Evolutionary conservation across 2,888 invertebrate species (phyloP).

Genomic region (Ethmia dodecea): DNA sequence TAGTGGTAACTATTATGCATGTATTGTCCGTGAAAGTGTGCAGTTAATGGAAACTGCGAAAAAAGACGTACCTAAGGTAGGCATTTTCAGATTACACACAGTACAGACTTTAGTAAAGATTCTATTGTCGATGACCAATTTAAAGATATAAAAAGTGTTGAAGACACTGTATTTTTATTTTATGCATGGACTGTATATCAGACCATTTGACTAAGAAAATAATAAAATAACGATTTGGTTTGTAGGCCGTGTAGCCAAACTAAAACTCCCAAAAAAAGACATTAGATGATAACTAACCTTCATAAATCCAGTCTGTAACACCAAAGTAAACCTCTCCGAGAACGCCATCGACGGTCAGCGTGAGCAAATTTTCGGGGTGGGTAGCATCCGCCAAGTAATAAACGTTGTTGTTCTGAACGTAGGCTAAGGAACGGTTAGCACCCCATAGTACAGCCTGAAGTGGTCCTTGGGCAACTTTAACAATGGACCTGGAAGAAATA

Average conservation of each 20-base stretch:
- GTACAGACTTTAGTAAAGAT: too few species aligned
- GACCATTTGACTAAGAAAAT: too few species aligned
- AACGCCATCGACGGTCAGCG: constrained; percentile 80
- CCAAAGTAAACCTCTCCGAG: constrained; percentile 86
- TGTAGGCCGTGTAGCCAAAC: not conserved
- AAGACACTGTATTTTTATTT: too few species aligned
- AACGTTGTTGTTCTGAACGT: constrained; percentile 83
- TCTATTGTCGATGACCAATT: too few species aligned
- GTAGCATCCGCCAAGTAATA: constrained; percentile 72
- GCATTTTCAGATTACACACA: too few species aligned
- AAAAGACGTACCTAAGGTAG: too few species aligned
- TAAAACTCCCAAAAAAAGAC: not conserved
- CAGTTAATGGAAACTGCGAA: too few species aligned
- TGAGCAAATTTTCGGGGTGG: constrained; percentile 38
- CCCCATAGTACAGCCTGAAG: constrained; percentile 81
- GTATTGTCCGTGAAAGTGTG: too few species aligned
- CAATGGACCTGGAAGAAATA: too few species aligned
- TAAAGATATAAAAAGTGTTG: too few species aligned
- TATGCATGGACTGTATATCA: too few species aligned
- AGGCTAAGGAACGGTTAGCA: constrained; percentile 60
- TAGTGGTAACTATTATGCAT: too few species aligned
- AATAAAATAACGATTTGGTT: not conserved
- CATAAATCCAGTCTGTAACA: constrained; percentile 95
- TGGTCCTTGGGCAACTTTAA: constrained; percentile 66
- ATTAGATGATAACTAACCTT: constrained; percentile 77